Percentiles rank a stretch among this genome's conserved stretches.
These are phyloP conservation scores for Mizuhopecten yessoensis DNA, from an alignment of 1,140 invertebrate genomes.

Conservation along the genomic window DNA sequence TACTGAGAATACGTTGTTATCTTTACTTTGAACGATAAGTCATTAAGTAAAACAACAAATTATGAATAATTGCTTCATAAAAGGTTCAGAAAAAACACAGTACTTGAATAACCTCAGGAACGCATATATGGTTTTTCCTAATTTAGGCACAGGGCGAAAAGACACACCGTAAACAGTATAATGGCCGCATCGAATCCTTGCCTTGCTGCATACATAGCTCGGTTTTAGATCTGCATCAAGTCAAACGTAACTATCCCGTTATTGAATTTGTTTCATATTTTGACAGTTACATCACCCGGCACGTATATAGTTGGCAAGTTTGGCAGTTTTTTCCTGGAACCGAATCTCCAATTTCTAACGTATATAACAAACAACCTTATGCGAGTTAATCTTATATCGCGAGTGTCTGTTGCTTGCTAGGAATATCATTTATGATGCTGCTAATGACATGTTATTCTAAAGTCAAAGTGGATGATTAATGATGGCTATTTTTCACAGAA, in stretches of 20 bases:
- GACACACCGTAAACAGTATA: neutral
- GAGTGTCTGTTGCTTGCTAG: neutral
- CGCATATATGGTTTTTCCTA: neutral
- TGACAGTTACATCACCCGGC: neutral
- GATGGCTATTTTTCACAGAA: neutral
- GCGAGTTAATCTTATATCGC: neutral
- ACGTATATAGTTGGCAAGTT: neutral
- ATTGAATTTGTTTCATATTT: conserved; percentile 28
- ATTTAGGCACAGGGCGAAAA: neutral
- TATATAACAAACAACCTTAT: neutral
- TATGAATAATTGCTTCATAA: neutral
- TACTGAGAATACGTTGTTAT: neutral
- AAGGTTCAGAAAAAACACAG: neutral
- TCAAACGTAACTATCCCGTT: neutral
- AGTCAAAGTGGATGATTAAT: conserved; percentile 26
- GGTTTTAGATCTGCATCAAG: neutral
- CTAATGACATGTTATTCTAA: neutral
- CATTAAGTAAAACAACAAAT: neutral
- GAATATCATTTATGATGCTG: neutral
- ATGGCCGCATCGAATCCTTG: neutral
- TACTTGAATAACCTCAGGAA: neutral
- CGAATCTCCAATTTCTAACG: neutral
- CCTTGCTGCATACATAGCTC: neutral
- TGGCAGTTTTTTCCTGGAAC: neutral
- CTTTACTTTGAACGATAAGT: neutral